A percentile compares a stretch with the other conserved stretches of the same genome.
These are phyloP conservation scores for Hippasteria phrygiana DNA, from an alignment of 53 echinoderm and acorn worm genomes.

Conservation along the genomic window DNA sequence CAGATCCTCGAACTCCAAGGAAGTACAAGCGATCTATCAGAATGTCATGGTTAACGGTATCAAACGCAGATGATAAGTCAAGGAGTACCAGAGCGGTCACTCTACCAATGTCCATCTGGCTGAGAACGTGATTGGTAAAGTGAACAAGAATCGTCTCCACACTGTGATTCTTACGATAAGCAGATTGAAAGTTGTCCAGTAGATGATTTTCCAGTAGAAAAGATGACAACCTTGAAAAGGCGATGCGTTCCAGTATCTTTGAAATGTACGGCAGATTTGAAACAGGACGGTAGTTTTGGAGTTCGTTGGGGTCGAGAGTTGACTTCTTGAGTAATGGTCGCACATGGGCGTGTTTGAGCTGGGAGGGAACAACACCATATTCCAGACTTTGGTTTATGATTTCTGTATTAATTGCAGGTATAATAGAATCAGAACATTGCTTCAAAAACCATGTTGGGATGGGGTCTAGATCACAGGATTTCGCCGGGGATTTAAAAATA, in stretches of 20 bases:
- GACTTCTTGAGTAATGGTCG: conserved; percentile 46
- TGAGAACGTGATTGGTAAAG: neutral
- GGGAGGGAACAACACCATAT: conserved; percentile 20
- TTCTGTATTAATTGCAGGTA: conserved; percentile 11
- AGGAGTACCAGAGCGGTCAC: neutral
- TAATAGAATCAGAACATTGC: neutral
- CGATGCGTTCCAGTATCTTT: conserved; percentile 28
- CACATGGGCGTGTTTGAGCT: conserved; percentile 18
- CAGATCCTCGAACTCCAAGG: neutral
- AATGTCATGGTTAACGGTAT: neutral
- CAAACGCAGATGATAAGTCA: too few relatives aligned
- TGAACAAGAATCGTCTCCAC: neutral
- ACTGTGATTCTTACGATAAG: neutral
- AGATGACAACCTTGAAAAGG: neutral
- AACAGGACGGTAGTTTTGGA: too few relatives aligned
- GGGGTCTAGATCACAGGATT: too few relatives aligned
- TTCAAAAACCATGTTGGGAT: conserved; percentile 37
- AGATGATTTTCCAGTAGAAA: neutral
- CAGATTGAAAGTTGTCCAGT: neutral
- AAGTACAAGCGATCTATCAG: neutral
- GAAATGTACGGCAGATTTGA: conserved; percentile 29
- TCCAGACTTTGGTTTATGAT: conserved; percentile 44
- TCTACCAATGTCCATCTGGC: neutral
- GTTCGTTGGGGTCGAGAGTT: conserved; percentile 15
- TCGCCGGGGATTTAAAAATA: conserved; percentile 23